These are phyloP conservation scores for Rhynchonycteris naso DNA, from an alignment of 2,797 vertebrate genomes.

Conservation along the genomic window DNA sequence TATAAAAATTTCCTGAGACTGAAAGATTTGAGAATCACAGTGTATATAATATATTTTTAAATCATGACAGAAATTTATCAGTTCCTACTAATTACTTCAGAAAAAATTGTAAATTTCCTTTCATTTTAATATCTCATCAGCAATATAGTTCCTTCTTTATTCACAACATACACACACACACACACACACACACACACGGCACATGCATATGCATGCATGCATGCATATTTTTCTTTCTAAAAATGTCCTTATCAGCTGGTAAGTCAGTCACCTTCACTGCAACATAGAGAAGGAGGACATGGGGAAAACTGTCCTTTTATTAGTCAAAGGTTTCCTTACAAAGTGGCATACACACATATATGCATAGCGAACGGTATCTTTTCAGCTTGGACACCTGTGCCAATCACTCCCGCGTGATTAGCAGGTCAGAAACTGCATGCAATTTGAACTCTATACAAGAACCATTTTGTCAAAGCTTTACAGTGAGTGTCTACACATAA, in stretches of 20 bases:
- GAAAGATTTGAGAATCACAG: not conserved
- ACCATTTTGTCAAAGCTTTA: slow-evolving; percentile 63
- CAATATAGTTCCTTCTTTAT: not conserved
- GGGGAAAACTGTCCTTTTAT: not conserved
- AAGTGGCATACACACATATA: not conserved
- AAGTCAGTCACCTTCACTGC: not conserved
- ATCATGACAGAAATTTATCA: not conserved
- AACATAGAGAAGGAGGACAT: not conserved
- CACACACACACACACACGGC: not conserved
- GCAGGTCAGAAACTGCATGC: not conserved
- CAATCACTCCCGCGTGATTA: not conserved
- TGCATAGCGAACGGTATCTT: not conserved
- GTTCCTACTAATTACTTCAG: not conserved
- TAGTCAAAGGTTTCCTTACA: slow-evolving; percentile 11
- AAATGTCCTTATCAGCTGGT: not conserved
- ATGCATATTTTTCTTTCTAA: not conserved
- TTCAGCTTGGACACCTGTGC: slow-evolving; percentile 43
- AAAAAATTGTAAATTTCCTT: not conserved
- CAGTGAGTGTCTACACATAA: slow-evolving; percentile 58
- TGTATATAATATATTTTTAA: not conserved
- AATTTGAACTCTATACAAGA: not conserved
- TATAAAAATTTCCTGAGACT: not conserved
- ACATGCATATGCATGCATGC: not conserved
- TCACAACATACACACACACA: not conserved
- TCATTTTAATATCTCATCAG: not conserved